Evolutionary conservation across 2,113 vertebrate species (phyloP).

Genomic region (Perca flavescens): DNA sequence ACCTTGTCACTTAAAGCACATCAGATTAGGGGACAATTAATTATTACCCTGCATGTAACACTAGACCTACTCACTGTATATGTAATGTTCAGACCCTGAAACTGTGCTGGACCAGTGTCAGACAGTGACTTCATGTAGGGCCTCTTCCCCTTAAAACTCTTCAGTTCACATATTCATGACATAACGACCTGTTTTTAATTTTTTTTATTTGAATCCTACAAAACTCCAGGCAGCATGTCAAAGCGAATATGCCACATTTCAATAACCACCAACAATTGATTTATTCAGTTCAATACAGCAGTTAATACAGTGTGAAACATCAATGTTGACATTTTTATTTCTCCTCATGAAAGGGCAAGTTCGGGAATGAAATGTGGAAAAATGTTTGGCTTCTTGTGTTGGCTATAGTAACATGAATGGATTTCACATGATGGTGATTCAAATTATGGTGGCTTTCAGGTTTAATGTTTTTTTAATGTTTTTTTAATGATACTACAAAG

Average conservation of each 20-base stretch:
- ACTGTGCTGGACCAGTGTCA: not conserved
- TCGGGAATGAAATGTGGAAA: not conserved
- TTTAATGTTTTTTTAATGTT: slow-evolving; percentile 60
- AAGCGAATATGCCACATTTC: not conserved
- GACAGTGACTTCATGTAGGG: not conserved
- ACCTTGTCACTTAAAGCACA: slow-evolving; percentile 15
- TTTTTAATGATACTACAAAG: slow-evolving; percentile 55
- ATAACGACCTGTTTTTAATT: slow-evolving; percentile 4
- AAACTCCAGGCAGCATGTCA: slow-evolving; percentile 15
- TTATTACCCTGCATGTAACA: not conserved
- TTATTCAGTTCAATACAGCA: slow-evolving; percentile 20
- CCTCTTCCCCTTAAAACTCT: not conserved
- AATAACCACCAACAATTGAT: slow-evolving; percentile 30
- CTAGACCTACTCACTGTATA: not conserved
- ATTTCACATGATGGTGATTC: slow-evolving; percentile 23
- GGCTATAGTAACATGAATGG: slow-evolving; percentile 12
- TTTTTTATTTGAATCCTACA: not conserved
- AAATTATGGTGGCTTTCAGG: slow-evolving; percentile 43
- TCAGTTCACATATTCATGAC: slow-evolving; percentile 13
- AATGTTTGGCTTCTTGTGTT: slow-evolving; percentile 20
- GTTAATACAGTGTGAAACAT: slow-evolving; percentile 38
- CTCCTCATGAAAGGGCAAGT: slow-evolving; percentile 5
- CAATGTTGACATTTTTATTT: slow-evolving; percentile 28
- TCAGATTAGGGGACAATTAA: slow-evolving; percentile 6
- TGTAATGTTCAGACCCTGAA: not conserved